A percentile compares a stretch with the other conserved stretches of the same genome.
Conservation (phyloP, 1,140 invertebrate genomes). For the Thalassaphorura encarpata region DNA sequence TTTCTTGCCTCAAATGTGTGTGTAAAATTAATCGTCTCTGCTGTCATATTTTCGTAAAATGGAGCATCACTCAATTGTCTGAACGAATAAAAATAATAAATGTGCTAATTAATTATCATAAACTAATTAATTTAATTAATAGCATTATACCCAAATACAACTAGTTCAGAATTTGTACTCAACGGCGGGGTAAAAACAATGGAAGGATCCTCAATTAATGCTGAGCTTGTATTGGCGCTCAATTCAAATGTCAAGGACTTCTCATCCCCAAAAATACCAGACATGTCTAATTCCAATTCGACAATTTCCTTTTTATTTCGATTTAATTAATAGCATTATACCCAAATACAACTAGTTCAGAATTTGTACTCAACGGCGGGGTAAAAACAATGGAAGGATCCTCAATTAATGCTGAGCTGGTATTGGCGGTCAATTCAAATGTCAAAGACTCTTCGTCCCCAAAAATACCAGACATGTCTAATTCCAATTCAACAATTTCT, state of each 20-base stretch:
- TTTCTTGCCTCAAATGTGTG: constrained; percentile 1
- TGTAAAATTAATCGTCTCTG: constrained; percentile 7
- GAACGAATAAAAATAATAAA: too few species aligned
- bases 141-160: neutral
- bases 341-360: neutral
- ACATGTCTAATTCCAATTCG: constrained; percentile 1
- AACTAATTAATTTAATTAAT: too few species aligned
- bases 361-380: neutral
- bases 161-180: neutral
- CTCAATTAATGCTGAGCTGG: neutral
- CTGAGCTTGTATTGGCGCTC: constrained; percentile 1
- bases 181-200: neutral
- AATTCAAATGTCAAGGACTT: neutral
- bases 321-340: neutral
- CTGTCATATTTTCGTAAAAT: constrained; percentile 6
- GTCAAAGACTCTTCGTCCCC: neutral
- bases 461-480: neutral
- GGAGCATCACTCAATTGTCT: neutral
- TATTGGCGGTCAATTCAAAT: neutral
- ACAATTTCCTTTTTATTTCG: neutral
- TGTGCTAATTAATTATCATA: too few species aligned
- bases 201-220: neutral
- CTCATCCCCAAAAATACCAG: neutral
- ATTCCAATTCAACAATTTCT: neutral
- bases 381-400: neutral